Base-by-base conservation (phyloP, 2,113 vertebrate species). In the Nesoenas mayeri region DNA sequence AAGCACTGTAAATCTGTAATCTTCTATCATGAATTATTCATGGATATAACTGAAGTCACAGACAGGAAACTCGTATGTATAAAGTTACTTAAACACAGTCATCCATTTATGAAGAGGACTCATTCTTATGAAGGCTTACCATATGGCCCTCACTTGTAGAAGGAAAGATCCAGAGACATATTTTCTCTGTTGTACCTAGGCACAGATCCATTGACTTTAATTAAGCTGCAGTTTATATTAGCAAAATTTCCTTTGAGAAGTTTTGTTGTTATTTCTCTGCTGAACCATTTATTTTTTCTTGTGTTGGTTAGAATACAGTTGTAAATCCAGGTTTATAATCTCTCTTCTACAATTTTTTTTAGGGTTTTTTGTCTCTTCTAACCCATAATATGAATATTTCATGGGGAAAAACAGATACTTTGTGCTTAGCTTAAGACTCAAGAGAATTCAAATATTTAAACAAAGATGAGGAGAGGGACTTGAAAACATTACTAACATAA, bases 21-120 rank as follows among this genome's bases (percentile, higher is more conserved):
- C 95, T 95, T 91, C 56, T 62, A 3, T 56, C 18, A 44, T 91
- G 65, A 88, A 91, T 96, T 95, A 94, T 95, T 95, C 47, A 89
- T 86, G 22, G 11, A 0, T 78, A 60, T 74, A 95, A 73, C 28
- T 66, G 36, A 85, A 88, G 67, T 66, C 44, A 74, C 79, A 70
- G 64, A 72, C 71, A 89, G 56, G 71, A 92, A 87, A 73, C 21
- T 67, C 1, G 0, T 74, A 51, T 1, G 2, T 69, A 79, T 32
- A 54, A 92, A 94, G 67, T 83, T 74, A 86, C 24, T 58, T 66
- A 15, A 18, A 82, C 48, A 81, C 42, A 73, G 29, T 54, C 2
- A 0, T 88, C 90, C 69, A 53, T 80, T 91, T 90, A 34, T 47
- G 67, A 93, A 78, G 51, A 77, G 79, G 61, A 72, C 31, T 80